Conservation (phyloP, 2,113 vertebrate genomes). For the Ailurus styani region DNA sequence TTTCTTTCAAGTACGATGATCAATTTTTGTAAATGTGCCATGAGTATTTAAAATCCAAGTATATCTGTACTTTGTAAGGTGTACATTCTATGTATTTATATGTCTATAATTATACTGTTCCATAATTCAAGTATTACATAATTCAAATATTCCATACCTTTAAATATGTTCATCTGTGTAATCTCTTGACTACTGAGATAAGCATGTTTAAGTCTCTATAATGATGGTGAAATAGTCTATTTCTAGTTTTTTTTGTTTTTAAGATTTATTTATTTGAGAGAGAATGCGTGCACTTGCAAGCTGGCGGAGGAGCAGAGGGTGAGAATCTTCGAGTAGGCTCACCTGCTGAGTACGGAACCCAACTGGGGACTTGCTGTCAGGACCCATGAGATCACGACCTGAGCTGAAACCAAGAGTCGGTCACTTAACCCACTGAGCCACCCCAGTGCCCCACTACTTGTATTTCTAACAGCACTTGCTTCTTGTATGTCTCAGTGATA, state of each 20-base stretch:
- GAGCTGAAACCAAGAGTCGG: neutral
- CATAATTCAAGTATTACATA: neutral
- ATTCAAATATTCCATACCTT: neutral
- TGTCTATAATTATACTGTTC: neutral
- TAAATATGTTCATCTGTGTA: neutral
- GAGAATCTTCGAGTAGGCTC: neutral
- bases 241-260: neutral
- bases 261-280: neutral
- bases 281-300: neutral
- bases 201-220: neutral
- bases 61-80: neutral
- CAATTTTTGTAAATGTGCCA: neutral
- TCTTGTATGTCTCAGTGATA: neutral
- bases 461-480: neutral
- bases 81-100: neutral
- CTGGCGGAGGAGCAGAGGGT: neutral
- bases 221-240: neutral
- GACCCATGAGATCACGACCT: neutral
- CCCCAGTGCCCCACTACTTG: neutral
- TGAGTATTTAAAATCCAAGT: neutral
- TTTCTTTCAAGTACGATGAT: neutral
- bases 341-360: neutral
- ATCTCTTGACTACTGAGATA: neutral
- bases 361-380: neutral
- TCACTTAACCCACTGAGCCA: neutral